Base-by-base conservation (phyloP, 2,113 vertebrate species). In the Malurus alboscapulatus region DNA sequence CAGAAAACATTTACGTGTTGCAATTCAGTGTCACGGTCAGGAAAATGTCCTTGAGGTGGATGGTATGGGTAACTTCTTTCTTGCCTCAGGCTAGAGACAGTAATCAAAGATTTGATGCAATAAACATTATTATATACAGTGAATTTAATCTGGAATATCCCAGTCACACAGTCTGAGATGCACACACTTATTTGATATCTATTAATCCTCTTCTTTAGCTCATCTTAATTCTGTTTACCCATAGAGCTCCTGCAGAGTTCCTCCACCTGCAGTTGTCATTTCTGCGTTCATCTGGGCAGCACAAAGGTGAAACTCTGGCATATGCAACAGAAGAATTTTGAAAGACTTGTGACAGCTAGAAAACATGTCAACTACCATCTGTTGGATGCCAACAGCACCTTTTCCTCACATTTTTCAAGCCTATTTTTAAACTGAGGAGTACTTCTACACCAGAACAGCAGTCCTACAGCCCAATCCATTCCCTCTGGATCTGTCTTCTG, bases 251-350 rank as follows among this genome's bases (percentile, higher is more conserved):
- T 83, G 42, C 11, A 84, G 66, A 85, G 45, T 6, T 47, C 32
- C 48, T 69, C 36, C 55, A 63, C 55, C 55, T 59, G 55, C 21
- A 61, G 19, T 22, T 77, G 58, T 72, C n/a, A 84, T 84, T 93
- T 63, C 51, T 87, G 2, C 2, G 4, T 51, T 88, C 78, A 69
- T 83, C 76, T 68, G 67, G 63, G n/a, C 79, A 88, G 87, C 65
- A 72, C 53, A 86, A 88, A 95, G 86, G 90, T 88, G 88, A 88
- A 91, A 81, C 29, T 45, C 51, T 81, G 59, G 48, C 90, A 84
- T 51, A 72, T 48, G 73, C 69, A 87, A 87, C 17, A 82, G 48
- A 51, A 69, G 34, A 47, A 79, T 68, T 87, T 21, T 8, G 3
- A 38, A 81, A 87, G 66, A 67, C 63, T 83, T 42, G 6, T 88